Evolutionary conservation across 2,888 invertebrate genomes (phyloP).

Genomic region (Parapristionchus giblindavisi): DNA sequence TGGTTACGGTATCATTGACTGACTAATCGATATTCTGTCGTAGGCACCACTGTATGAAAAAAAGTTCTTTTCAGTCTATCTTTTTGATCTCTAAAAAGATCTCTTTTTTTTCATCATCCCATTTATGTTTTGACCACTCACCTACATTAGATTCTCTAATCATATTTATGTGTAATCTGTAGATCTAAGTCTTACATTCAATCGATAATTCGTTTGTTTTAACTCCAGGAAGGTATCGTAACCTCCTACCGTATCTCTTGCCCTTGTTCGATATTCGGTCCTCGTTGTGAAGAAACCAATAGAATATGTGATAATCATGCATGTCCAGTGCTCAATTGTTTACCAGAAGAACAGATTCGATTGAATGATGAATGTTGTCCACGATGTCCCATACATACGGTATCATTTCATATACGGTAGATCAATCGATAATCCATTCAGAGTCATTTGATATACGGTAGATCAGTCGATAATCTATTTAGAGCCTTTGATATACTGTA

Average conservation of each 20-base stretch:
- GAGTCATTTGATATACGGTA: background rate
- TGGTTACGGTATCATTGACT: background rate
- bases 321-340: constrained; percentile 25
- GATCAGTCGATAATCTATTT: background rate
- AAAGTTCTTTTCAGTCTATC: background rate
- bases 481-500: background rate
- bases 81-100: too few species aligned
- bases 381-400: background rate
- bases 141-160: too few species aligned
- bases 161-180: too few species aligned
- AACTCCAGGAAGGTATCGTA: constrained; percentile 21
- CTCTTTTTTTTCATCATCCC: too few species aligned
- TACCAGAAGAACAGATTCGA: background rate
- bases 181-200: too few species aligned
- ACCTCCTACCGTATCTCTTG: constrained; percentile 10
- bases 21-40: background rate
- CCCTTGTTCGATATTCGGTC: constrained; percentile 11
- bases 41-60: background rate
- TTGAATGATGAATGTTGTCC: constrained; percentile 3
- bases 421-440: background rate
- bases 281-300: too few species aligned
- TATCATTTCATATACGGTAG: background rate
- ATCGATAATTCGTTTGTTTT: too few species aligned
- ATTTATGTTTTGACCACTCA: too few species aligned
- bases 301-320: constrained; percentile 25